Percentiles rank a stretch among this genome's conserved stretches.
phyloP scores from a whole-genome alignment of 2,113 vertebrate genomes.

The Pelecanus crispus region DNA sequence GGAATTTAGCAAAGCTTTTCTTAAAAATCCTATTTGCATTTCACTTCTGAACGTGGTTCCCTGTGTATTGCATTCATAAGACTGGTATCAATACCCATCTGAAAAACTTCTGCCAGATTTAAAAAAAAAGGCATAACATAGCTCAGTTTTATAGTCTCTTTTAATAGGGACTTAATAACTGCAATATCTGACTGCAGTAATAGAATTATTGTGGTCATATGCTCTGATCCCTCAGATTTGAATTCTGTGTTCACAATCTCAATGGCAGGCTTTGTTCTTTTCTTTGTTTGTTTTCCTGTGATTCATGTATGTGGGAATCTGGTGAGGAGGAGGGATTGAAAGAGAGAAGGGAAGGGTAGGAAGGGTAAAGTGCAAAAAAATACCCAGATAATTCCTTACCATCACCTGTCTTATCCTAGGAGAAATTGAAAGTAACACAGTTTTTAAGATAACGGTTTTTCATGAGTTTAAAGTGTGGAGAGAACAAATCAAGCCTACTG shows the following conservation, averaged over 20 bases:
- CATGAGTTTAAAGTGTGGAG: background rate
- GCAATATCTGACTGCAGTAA: background rate
- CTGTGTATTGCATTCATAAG: background rate
- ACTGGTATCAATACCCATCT: background rate
- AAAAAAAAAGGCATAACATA: background rate
- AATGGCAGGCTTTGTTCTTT: background rate
- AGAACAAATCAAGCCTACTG: background rate
- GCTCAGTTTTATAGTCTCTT: background rate
- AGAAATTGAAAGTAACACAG: background rate
- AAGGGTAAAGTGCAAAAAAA: background rate
- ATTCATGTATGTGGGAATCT: background rate
- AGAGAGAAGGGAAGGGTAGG: background rate
- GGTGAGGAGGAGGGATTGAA: background rate
- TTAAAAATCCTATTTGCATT: background rate
- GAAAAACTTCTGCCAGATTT: background rate
- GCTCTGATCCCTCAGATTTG: background rate
- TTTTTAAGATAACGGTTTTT: background rate
- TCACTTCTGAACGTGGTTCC: background rate
- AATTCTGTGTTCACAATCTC: background rate
- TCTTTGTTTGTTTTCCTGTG: background rate
- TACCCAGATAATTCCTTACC: background rate
- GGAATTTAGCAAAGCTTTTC: background rate
- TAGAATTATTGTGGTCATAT: background rate
- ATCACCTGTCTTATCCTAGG: background rate
- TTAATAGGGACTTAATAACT: background rate